Percentiles rank a stretch among this genome's conserved stretches.
phyloP scores from a whole-genome alignment of 2,888 invertebrate genomes.

The Iphiclides podalirius region DNA sequence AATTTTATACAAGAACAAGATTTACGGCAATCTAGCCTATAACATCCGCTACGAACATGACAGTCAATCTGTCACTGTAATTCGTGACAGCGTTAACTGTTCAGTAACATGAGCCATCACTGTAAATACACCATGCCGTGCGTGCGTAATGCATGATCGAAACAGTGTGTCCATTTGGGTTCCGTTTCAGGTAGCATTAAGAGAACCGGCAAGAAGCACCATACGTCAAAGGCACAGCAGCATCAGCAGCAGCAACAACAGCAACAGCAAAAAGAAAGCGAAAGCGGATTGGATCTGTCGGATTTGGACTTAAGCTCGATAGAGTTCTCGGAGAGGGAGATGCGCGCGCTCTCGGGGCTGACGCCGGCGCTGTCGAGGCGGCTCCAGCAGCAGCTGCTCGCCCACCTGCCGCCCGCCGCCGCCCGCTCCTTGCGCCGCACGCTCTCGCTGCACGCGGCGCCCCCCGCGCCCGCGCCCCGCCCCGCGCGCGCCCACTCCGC shows the following conservation, averaged over 20 bases:
- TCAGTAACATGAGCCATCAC: constrained; percentile 38
- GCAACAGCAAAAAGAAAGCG: constrained; percentile 24
- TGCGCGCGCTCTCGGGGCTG: constrained; percentile 73
- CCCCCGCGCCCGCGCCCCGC: constrained; percentile 38
- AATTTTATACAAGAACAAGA: too few species aligned
- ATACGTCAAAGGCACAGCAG: constrained; percentile 43
- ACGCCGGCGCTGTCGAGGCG: constrained; percentile 86
- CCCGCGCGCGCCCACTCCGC: constrained; percentile 31
- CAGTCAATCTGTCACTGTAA: not conserved
- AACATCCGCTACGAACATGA: constrained; percentile 12
- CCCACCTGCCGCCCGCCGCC: constrained; percentile 85
- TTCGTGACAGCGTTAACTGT: constrained; percentile 15
- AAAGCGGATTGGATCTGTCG: constrained; percentile 73
- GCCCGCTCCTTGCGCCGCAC: constrained; percentile 84
- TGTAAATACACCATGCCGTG: constrained; percentile 72
- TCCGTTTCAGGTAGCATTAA: constrained; percentile 74
- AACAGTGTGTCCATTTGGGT: constrained; percentile 76
- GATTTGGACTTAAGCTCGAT: constrained; percentile 85
- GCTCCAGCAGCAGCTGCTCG: constrained; percentile 85
- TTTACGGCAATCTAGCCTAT: too few species aligned
- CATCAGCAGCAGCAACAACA: too few species aligned
- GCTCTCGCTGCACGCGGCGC: constrained; percentile 72
- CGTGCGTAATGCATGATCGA: constrained; percentile 78
- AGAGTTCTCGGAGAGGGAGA: constrained; percentile 84
- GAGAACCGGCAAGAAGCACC: constrained; percentile 62